Evolutionary conservation across 2,797 vertebrate species (phyloP), one percentile per base, ranked within the genome.

Genomic region (Podargus strigoides): DNA sequence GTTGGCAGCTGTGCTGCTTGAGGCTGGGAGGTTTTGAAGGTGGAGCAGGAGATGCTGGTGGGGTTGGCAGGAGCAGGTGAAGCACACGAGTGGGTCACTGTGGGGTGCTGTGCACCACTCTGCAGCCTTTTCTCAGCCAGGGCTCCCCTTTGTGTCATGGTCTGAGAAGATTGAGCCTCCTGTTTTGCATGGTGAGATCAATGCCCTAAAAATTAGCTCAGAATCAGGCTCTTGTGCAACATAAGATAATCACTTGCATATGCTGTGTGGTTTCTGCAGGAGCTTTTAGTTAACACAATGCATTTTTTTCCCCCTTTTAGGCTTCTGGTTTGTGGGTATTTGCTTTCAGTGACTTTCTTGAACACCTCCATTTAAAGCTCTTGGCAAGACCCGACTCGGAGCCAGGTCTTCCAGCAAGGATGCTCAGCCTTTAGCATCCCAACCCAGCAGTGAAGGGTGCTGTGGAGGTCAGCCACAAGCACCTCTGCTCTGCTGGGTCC

Each of bases 121-220:
- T 20, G 28, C 26, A 37, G 10, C 12, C 28, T 10, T 27, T 58
- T 28, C 72, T 52, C 36, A 50, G 36, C 21, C 17, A 7, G 19
- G 49, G 3, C 21, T 37, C 4, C 24, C 30, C 18, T 64, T 55
- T 11, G 0, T 21, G 15, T 12, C 3, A 1, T 4, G 21, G 0
- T 19, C 28, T 50, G 42, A 52, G 84, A 52, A 62, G 41, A 37
- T 6, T 76, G 84, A 67, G 52, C 6, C 17, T 28, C 7, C 6
- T 64, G 7, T 59, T 42, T 41, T 49, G 59, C 15, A 10, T 2
- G 7, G 18, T 56, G 28, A 36, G 26, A 59, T 37, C 39, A 49
- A 14, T 39, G 32, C 34, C n/a, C n/a, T 8, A 9, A 58, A 55
- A 69, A 28, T 32, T 6, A 88, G 12, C 30, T 67, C 62, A 22